Evolutionary conservation across 2,797 vertebrate species (phyloP), one percentile per base, ranked within the genome.

Genomic region (Falco novaeseelandiae): DNA sequence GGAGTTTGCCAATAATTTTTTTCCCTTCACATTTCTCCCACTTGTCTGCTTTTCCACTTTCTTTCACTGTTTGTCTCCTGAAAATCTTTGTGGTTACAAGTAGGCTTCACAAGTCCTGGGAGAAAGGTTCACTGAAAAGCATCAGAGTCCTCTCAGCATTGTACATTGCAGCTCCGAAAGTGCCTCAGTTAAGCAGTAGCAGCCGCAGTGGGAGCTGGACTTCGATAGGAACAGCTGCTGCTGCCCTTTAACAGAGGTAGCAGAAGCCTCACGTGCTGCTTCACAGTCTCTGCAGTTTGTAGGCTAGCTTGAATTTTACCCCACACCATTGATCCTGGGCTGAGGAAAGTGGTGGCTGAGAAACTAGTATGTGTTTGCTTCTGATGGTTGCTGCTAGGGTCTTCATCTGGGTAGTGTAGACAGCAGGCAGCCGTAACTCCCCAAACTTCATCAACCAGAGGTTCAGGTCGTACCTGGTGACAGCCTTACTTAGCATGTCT

Each of bases 391-490:
- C 57, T 59, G 14, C 12, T 23, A 15, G 5, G 23, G 10, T 62
- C 32, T 25, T 73, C 14, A 7, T 14, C 2, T 8, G 5, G 32
- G n/a, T 17, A 8, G 6, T 3, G 8, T 16, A 36, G 55, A 16
- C 14, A 42, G 52, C 44, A 48, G 30, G 25, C 26, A 82, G 30
- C 18, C 54, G 9, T 21, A 72, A 69, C 8, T 59, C 30, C 72
- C 63, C 54, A 30, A 40, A 22, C 8, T 40, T 80, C 48, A 23
- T 42, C 48, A 81, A 9, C 9, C 21, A 59, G 52, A 36, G 19
- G 2, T 81, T 14, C 40, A 52, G 26, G 2, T 54, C 0, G 0
- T 52, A 17, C 21, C 12, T 34, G 4, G 18, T 70, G 48, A 20
- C 63, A 86, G 9, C 12, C 38, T 40, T 40, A 40, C 22, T 63